phyloP scores from a whole-genome alignment of 2,113 vertebrate species.

The Pampusana beccarii region DNA sequence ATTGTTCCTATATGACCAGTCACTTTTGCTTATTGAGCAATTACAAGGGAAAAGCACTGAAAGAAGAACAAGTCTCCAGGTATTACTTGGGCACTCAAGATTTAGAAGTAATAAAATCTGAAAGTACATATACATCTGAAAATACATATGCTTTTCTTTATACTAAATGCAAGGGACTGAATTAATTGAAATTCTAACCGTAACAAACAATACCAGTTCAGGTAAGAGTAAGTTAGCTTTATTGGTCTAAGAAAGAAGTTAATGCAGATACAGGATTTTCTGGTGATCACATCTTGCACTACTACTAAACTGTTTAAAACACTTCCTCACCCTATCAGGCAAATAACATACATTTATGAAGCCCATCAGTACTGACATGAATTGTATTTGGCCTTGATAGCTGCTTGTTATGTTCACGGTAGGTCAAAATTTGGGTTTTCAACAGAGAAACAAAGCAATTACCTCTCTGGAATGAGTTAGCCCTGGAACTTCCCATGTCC shows the following conservation, averaged over 20 bases:
- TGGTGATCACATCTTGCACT: accelerated
- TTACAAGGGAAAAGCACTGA: not conserved
- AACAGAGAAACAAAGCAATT: not conserved
- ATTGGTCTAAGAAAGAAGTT: not conserved
- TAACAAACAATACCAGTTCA: not conserved
- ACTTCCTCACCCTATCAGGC: accelerated
- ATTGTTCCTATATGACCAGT: not conserved
- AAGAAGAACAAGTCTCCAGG: not conserved
- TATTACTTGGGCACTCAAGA: not conserved
- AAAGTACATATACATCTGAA: not conserved
- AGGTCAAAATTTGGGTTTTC: not conserved
- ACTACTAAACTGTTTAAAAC: not conserved
- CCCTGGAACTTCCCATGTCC: not conserved
- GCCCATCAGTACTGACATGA: not conserved
- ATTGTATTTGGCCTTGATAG: not conserved
- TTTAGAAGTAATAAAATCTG: not conserved
- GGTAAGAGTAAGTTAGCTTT: not conserved
- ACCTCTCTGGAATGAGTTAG: accelerated
- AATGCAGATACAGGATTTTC: accelerated
- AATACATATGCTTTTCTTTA: not conserved
- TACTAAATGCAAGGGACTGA: not conserved
- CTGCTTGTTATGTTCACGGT: not conserved
- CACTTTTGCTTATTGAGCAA: not conserved
- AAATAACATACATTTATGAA: not conserved
- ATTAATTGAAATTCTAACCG: not conserved